Evolutionary conservation across 2,888 invertebrate species (phyloP).

Genomic region (Drosophila tanythrix): DNA sequence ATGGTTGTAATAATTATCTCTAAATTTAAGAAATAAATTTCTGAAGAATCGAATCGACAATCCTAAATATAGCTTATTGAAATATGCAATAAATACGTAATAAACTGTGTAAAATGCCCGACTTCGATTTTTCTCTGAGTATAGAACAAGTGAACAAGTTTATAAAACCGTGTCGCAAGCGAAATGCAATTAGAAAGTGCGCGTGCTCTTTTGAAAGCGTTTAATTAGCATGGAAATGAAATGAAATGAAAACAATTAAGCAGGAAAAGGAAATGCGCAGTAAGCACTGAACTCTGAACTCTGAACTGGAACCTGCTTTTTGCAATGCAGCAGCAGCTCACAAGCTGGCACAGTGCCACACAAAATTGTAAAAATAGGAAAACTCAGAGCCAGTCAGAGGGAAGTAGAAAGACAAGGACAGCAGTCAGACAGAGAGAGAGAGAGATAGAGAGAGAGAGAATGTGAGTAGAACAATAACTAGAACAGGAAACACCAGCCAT

Average conservation of each 20-base stretch:
- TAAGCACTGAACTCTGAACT: constrained; percentile 29
- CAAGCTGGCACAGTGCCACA: constrained; percentile 41
- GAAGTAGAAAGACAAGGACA: background rate
- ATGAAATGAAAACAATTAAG: constrained; percentile 70
- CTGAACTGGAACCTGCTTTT: constrained; percentile 17
- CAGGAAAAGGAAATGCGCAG: constrained; percentile 52
- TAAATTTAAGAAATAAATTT: background rate
- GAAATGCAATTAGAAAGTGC: constrained; percentile 58
- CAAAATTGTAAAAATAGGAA: constrained; percentile 15
- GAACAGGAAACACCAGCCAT: constrained; percentile 11
- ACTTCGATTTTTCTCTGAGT: background rate
- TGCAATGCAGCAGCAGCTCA: constrained; percentile 21
- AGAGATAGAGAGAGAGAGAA: background rate
- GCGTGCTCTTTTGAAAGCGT: constrained; percentile 45
- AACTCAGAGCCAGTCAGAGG: background rate
- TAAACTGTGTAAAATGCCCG: background rate
- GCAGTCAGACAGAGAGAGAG: background rate
- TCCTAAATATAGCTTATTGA: background rate
- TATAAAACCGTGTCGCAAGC: constrained; percentile 33
- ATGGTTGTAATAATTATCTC: background rate
- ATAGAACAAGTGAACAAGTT: constrained; percentile 27
- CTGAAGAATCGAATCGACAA: background rate
- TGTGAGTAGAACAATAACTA: background rate
- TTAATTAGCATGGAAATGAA: constrained; percentile 61
- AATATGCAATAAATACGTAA: background rate